Conservation (phyloP, 2,888 invertebrate species). For the Rhagophthalmus giganteus region DNA sequence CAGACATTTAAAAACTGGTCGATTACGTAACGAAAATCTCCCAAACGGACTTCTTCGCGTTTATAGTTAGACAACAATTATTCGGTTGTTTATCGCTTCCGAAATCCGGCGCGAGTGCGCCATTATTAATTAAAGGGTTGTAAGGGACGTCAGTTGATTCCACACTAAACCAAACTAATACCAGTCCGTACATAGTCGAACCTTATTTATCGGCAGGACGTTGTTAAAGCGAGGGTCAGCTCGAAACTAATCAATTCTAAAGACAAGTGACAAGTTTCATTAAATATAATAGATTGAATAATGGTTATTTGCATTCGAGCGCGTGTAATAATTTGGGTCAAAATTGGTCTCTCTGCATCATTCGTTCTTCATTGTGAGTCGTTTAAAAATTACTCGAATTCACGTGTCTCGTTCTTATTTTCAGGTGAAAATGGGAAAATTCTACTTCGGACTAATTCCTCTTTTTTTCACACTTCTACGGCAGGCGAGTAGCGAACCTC, state of each 20-base stretch:
- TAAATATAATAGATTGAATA: conserved; percentile 35
- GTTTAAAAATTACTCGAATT: neutral
- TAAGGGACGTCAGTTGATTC: conserved; percentile 9
- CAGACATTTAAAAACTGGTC: conserved; percentile 14
- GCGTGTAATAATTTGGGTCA: conserved; percentile 14
- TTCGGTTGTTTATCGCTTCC: too few relatives aligned
- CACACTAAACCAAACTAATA: conserved; percentile 7
- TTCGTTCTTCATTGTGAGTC: neutral
- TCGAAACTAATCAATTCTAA: conserved; percentile 46
- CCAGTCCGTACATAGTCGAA: conserved; percentile 4
- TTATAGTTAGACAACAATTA: neutral
- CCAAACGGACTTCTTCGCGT: neutral
- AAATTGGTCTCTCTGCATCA: too few relatives aligned
- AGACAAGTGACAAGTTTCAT: conserved; percentile 37
- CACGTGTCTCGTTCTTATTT: conserved; percentile 10
- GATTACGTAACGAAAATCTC: conserved; percentile 11
- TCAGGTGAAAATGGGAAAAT: conserved; percentile 32
- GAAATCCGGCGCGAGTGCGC: too few relatives aligned
- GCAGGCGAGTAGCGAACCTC: conserved; percentile 35
- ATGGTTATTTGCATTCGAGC: conserved; percentile 14
- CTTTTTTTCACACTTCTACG: conserved; percentile 14
- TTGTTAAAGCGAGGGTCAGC: conserved; percentile 42
- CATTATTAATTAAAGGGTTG: conserved; percentile 8
- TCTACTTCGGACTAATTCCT: conserved; percentile 27
- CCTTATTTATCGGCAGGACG: conserved; percentile 21